Evolutionary conservation across 2,113 vertebrate genomes (phyloP).

Genomic region (Choloepus hoffmanni): DNA sequence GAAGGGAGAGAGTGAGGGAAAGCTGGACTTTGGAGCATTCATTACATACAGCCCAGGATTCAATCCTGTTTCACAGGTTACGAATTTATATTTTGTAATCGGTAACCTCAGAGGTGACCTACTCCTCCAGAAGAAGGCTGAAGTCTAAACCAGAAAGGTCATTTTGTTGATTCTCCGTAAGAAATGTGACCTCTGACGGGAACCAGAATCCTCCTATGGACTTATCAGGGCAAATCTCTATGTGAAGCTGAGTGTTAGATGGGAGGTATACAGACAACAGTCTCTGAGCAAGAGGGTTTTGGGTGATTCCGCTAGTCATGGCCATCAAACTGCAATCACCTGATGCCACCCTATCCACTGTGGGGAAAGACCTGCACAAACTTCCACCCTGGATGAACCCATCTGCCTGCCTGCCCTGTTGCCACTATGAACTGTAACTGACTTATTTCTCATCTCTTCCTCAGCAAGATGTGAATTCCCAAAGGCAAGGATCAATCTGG

Average conservation of each 20-base stretch:
- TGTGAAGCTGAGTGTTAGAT: no score
- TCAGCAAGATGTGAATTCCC: background rate
- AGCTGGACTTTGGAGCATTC: background rate
- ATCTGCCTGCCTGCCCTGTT: background rate
- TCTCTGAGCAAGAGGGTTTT: background rate
- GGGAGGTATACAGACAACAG: background rate
- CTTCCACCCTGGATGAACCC: background rate
- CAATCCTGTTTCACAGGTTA: background rate
- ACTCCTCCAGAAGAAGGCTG: background rate
- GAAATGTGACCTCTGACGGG: background rate
- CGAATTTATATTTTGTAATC: background rate
- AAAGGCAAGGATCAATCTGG: background rate
- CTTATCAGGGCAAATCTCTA: background rate
- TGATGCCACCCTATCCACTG: background rate
- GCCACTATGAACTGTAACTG: background rate
- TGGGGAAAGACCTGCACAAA: background rate
- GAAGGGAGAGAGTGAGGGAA: background rate
- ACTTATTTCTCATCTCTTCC: background rate
- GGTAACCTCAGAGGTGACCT: background rate
- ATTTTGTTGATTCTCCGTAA: background rate
- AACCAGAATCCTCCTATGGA: background rate
- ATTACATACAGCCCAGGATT: background rate
- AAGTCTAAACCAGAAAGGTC: background rate
- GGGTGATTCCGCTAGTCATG: background rate
- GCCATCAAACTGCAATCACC: background rate